A percentile compares a stretch with the other conserved stretches of the same genome.
Evolutionary conservation across 2,797 vertebrate genomes (phyloP).

Genomic region (Rousettus madagascariensis): DNA sequence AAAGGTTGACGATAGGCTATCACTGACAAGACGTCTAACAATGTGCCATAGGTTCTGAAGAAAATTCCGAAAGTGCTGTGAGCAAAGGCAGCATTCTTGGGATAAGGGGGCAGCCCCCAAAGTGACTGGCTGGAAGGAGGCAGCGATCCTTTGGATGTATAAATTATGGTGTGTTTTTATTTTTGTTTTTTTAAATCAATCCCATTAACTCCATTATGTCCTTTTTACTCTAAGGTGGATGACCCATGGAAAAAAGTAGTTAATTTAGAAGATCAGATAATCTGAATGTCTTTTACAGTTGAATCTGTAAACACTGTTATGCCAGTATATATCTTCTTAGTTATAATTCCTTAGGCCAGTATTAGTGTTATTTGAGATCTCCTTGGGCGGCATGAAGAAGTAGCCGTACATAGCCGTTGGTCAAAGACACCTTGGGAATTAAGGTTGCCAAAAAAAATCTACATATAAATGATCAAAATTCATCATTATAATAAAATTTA

Average conservation of each 20-base stretch:
- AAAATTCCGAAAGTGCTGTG: neutral
- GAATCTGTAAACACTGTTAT: neutral
- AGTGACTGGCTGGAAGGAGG: neutral
- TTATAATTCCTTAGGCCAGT: neutral
- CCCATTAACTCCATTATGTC: neutral
- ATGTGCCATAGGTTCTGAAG: constrained; percentile 43
- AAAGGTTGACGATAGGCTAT: neutral
- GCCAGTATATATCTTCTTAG: neutral
- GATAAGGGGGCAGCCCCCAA: neutral
- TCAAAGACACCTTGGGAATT: neutral
- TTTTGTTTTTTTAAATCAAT: neutral
- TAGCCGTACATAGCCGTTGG: neutral
- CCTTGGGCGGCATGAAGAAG: neutral
- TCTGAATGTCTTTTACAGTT: neutral
- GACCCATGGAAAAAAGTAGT: neutral
- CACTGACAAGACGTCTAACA: neutral
- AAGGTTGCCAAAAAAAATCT: neutral
- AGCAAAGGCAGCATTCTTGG: constrained; percentile 6
- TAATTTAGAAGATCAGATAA: neutral
- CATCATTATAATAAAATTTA: neutral
- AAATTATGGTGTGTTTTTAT: neutral
- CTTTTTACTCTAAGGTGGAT: neutral
- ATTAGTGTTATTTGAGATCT: neutral
- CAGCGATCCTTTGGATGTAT: neutral
- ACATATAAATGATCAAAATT: neutral